phyloP scores from a whole-genome alignment of 1,140 invertebrate species.

The Tetramorium alpestre region DNA sequence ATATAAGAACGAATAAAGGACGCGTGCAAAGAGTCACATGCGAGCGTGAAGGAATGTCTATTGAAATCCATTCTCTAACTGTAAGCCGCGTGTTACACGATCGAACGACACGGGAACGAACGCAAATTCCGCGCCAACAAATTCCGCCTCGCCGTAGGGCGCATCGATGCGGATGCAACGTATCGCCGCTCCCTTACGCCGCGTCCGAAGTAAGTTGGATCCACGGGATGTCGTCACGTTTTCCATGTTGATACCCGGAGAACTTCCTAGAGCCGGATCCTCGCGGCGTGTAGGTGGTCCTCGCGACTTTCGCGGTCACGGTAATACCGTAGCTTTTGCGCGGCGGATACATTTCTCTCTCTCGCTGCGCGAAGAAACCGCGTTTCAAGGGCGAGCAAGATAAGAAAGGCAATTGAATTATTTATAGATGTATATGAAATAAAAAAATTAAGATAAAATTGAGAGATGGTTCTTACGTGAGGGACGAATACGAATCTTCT shows the following conservation, averaged over 20 bases:
- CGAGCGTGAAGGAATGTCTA: neutral
- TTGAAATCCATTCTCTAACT: neutral
- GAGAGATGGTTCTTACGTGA: neutral
- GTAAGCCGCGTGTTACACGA: slow-evolving; percentile 28
- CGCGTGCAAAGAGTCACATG: neutral
- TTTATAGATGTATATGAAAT: neutral
- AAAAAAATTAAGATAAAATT: neutral
- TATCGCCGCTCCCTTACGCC: slow-evolving; percentile 17
- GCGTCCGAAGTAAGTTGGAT: slow-evolving; percentile 36
- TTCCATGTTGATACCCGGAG: slow-evolving; percentile 67
- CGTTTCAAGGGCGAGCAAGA: neutral
- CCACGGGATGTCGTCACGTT: slow-evolving; percentile 74
- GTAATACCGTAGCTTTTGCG: neutral
- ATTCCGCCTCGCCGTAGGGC: slow-evolving; percentile 40
- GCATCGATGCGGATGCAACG: neutral
- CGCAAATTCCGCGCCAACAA: slow-evolving; percentile 21
- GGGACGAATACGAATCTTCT: neutral
- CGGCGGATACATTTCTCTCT: neutral
- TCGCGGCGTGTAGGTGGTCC: slow-evolving; percentile 62
- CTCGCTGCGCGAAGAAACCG: neutral
- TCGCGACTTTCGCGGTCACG: neutral
- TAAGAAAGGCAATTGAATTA: neutral
- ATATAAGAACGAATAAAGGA: neutral
- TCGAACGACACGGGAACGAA: slow-evolving; percentile 5
- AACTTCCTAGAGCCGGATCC: slow-evolving; percentile 62